Evolutionary conservation across 2,797 vertebrate genomes (phyloP), one percentile per base, ranked within the genome.

Genomic region (Cyclura pinguis): DNA sequence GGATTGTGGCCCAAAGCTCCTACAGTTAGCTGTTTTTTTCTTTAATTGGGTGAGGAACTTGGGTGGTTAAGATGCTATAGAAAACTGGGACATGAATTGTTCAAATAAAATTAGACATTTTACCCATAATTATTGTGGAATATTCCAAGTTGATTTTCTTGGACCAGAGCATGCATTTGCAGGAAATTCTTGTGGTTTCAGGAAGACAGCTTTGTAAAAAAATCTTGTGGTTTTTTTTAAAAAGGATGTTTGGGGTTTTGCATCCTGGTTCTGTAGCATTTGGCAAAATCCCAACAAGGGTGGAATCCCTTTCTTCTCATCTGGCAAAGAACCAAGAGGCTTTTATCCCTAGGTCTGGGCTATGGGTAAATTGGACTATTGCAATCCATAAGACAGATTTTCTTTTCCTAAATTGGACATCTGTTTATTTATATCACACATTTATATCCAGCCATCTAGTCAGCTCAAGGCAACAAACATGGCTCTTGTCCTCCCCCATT

Each of bases 221-320:
- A 24, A 87, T 67, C 59, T 27, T 82, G 78, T 80, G 52, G 20
- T 1, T 67, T 73, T 59, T 74, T 69, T 42, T 22, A 0, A 27
- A 81, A 86, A 90, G 85, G 85, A 90, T 90, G 80, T 87, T 90
- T 90, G 72, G 73, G 29, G 64, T 83, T 73, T 83, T 52, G 20
- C 42, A 77, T 90, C 84, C 84, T 76, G 69, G 10, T 74, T 14
- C 69, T 35, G 14, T 85, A 22, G 38, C 7, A 67, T 67, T 85
- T 90, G 83, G 89, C 84, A 80, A 7, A 72, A 42, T 32, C 8
- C 73, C 59, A 76, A 13, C 5, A 85, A 13, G 0, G 29, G 32
- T 55, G 12, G 55, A 82, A 64, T 74, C 38, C 24, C 32, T 80
- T 69, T 38, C 74, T 52, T 62, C 27, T 38, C 20, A 13, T 32